Percentiles rank a stretch among this genome's conserved stretches.
Evolutionary conservation across 1,140 invertebrate genomes (phyloP).

Genomic region (Lepidurus packardi): DNA sequence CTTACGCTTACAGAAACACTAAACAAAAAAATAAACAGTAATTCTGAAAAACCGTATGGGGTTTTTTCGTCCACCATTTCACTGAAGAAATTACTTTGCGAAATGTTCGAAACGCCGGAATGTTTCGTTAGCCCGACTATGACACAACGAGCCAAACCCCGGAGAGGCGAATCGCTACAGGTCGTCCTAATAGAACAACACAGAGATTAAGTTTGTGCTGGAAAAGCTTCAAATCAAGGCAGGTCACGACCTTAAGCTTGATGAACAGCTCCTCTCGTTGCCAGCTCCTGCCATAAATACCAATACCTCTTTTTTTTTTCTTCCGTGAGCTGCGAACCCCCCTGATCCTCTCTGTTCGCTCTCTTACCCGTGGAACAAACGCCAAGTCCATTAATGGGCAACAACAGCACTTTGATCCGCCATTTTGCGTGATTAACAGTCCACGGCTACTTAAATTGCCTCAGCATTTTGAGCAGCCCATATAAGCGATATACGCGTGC

Average conservation of each 20-base stretch:
- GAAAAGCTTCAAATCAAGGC: neutral
- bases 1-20: neutral
- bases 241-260: conserved; percentile 4
- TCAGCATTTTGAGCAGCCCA: neutral
- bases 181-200: neutral
- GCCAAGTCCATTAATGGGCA: conserved; percentile 15
- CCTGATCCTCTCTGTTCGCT: neutral
- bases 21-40: neutral
- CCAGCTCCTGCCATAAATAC: conserved; percentile 15
- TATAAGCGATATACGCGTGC: too few relatives aligned
- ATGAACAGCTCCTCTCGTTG: conserved; percentile 18
- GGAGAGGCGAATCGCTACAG: neutral
- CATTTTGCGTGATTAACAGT: conserved; percentile 8
- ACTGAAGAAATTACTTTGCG: too few relatives aligned
- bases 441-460: neutral
- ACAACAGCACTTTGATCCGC: neutral
- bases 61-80: too few relatives aligned
- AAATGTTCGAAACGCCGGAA: neutral
- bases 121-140: neutral
- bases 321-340: neutral
- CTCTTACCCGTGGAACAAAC: neutral
- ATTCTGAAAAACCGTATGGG: too few relatives aligned
- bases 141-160: neutral
- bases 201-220: neutral
- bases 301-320: conserved; percentile 2